phyloP scores from a whole-genome alignment of 2,888 invertebrate species.

The Cylindroiulus punctatus region DNA sequence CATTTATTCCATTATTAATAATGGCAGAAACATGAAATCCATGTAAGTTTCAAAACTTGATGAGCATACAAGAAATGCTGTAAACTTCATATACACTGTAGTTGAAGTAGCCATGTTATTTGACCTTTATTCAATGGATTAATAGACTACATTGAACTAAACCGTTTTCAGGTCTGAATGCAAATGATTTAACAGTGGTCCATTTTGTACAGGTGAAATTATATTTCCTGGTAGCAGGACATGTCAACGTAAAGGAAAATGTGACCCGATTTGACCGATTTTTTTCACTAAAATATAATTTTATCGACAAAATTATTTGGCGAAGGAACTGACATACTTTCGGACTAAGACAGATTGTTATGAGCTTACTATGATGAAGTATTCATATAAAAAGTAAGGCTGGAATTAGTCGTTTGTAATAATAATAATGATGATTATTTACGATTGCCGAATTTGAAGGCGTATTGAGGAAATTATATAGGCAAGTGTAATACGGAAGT shows the following conservation, averaged over 20 bases:
- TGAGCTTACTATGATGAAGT: not conserved
- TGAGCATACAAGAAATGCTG: no score
- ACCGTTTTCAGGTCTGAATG: no score
- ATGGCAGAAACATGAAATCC: no score
- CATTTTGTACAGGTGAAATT: not conserved
- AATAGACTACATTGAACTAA: no score
- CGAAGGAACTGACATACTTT: not conserved
- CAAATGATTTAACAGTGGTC: not conserved
- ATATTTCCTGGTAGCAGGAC: not conserved
- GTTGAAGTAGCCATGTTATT: no score
- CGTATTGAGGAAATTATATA: not conserved
- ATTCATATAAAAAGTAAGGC: no score
- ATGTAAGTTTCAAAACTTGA: no score
- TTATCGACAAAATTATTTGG: not conserved
- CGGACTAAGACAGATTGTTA: not conserved
- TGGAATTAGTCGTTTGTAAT: no score
- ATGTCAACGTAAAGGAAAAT: not conserved
- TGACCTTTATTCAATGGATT: no score
- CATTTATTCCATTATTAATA: no score
- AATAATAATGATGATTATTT: not conserved
- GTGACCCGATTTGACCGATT: not conserved
- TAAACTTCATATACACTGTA: no score
- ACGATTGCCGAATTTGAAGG: conserved; percentile 16
- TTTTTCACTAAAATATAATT: not conserved
- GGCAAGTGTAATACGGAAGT: conserved; percentile 11